Percentiles rank a stretch among this genome's conserved stretches.
These are phyloP conservation scores for Anhinga anhinga DNA, from an alignment of 2,113 vertebrate genomes.

Conservation along the genomic window DNA sequence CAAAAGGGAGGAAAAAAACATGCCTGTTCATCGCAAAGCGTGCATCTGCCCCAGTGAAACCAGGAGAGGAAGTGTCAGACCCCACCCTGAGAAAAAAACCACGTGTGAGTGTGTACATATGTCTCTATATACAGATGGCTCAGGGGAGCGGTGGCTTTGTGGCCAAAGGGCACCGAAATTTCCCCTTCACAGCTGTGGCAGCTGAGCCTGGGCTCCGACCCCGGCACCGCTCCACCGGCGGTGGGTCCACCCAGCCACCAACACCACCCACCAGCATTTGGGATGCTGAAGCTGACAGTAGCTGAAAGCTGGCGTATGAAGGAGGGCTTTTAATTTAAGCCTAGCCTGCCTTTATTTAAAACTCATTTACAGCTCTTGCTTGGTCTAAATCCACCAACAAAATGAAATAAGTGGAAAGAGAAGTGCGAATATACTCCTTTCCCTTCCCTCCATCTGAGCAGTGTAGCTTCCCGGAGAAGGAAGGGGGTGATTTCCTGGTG, in stretches of 20 bases:
- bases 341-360: background rate
- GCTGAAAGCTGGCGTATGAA: background rate
- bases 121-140: background rate
- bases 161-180: background rate
- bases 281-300: background rate
- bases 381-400: background rate
- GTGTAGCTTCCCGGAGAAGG: background rate
- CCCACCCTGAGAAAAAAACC: background rate
- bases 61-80: background rate
- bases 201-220: background rate
- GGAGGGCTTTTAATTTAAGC: background rate
- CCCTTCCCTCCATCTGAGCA: fast-evolving
- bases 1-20: background rate
- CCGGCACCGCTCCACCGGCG: fast-evolving
- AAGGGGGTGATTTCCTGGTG: background rate
- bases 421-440: background rate
- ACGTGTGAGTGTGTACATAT: fast-evolving
- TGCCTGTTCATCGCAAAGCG: background rate
- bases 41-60: background rate
- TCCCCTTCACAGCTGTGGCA: fast-evolving
- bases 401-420: background rate
- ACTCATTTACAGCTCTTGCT: background rate
- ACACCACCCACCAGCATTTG: background rate
- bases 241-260: background rate
- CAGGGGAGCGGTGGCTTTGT: background rate